Base-by-base conservation (phyloP, 1,140 invertebrate genomes). In the Archivesica marissinica region DNA sequence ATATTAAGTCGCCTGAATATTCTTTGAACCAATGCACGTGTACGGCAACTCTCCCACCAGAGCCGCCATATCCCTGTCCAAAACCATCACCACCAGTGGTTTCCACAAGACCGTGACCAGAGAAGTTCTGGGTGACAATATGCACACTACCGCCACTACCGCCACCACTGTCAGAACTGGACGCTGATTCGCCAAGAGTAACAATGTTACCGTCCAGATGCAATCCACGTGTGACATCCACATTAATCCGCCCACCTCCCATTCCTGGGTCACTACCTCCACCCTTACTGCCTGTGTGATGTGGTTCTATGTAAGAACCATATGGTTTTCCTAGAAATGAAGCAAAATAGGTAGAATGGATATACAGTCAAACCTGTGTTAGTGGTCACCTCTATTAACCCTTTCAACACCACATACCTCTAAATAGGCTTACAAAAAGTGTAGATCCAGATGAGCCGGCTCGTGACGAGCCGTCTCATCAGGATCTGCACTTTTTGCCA, bases 91-190 rank as follows among this genome's bases (percentile, higher is more conserved):
- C 90, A 17, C 90, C 90, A 4, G 88, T 86, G 1, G 85, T 76
- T 13, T 85, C 82, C 15, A 89, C 52, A 15, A 76, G 35, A 25
- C 90, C 90, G 76, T 91, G 90, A 30, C 90, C 90, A 1, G 90
- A 91, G 79, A 91, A 91, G 68, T 88, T 90, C 0, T 84, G 85
- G 2, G 89, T 88, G 11, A 74, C 39, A 52, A 90, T 72, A 75
- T 87, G 88, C 41, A 91, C 80, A 78, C 89, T 90, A n/a, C 90
- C 90, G 41, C 88, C 90, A 77, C 90, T 90, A 33, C 89, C 90
- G 59, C 90, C 90, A 56, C 90, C 90, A 79, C 89, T 88, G 76
- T 85, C 85, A 38, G 28, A 39, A 28, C 47, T 76, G 13, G 52
- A 59, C 7, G 88, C 86, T 72, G 85, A 75, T 23, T 80, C 85